These are phyloP conservation scores for Heliconius hermathena DNA, from an alignment of 1,140 invertebrate genomes.

Conservation along the genomic window DNA sequence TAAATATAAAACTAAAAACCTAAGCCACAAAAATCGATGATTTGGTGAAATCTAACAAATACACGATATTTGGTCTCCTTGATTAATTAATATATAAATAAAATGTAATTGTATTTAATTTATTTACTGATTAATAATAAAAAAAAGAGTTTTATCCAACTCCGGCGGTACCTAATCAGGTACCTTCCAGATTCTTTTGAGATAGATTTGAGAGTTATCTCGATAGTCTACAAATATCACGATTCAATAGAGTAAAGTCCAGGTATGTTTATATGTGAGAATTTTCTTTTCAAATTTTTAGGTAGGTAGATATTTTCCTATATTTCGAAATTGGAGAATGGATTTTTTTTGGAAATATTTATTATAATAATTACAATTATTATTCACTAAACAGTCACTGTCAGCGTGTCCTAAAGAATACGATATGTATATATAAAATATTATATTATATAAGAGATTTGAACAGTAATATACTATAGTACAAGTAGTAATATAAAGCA, in stretches of 20 bases:
- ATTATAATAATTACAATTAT: too few relatives aligned
- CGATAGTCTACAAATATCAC: too few relatives aligned
- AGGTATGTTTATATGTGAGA: too few relatives aligned
- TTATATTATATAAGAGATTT: background rate
- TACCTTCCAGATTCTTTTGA: too few relatives aligned
- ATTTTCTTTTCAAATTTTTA: too few relatives aligned
- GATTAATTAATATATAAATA: background rate
- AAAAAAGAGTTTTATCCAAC: background rate
- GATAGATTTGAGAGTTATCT: too few relatives aligned
- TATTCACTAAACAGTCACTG: background rate
- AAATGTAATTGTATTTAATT: background rate
- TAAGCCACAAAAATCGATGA: constrained; percentile 13
- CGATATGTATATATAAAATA: background rate
- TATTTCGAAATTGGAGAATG: too few relatives aligned
- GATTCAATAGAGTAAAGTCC: too few relatives aligned
- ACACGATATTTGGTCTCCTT: constrained; percentile 11
- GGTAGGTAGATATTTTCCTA: too few relatives aligned
- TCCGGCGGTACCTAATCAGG: too few relatives aligned
- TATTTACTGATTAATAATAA: background rate
- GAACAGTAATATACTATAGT: background rate
- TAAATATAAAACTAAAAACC: constrained; percentile 1
- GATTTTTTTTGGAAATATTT: too few relatives aligned
- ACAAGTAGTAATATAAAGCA: background rate
- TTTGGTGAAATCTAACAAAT: constrained; percentile 8
- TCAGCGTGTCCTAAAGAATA: background rate